phyloP scores from a whole-genome alignment of 2,113 vertebrate genomes.

The Mustela nigripes region DNA sequence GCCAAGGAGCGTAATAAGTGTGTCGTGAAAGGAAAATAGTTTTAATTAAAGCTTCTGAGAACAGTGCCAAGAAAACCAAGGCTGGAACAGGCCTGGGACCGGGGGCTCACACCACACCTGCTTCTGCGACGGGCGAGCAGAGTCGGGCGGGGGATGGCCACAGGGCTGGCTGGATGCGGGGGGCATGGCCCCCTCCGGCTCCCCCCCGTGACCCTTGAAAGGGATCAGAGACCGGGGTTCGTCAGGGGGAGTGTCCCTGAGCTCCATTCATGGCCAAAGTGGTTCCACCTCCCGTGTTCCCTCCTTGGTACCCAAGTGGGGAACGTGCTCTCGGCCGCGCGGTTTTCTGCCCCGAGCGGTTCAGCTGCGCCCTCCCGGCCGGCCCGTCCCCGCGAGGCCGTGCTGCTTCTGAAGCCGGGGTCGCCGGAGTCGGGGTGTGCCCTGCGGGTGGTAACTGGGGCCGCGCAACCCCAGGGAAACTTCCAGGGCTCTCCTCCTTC shows the following conservation, averaged over 20 bases:
- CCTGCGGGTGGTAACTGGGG: neutral
- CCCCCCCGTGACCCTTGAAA: neutral
- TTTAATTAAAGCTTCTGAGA: neutral
- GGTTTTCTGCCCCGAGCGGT: neutral
- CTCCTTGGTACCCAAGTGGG: neutral
- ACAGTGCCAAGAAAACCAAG: neutral
- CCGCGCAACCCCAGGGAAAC: neutral
- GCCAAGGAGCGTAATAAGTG: neutral
- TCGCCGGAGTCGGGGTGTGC: neutral
- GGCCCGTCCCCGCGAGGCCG: rapidly evolving
- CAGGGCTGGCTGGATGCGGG: neutral
- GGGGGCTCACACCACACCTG: neutral
- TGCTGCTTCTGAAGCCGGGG: neutral
- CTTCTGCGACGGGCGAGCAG: neutral
- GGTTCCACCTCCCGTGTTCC: no score
- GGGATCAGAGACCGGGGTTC: neutral
- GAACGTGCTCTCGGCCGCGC: rapidly evolving
- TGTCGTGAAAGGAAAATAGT: neutral
- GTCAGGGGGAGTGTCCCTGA: rapidly evolving
- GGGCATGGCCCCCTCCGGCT: neutral
- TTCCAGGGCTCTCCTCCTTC: neutral
- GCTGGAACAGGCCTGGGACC: neutral
- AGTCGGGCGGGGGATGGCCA: neutral
- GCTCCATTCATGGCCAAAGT: neutral
- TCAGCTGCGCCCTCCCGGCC: no score